Conservation (phyloP, 2,888 invertebrate genomes). For the Theretra japonica region DNA sequence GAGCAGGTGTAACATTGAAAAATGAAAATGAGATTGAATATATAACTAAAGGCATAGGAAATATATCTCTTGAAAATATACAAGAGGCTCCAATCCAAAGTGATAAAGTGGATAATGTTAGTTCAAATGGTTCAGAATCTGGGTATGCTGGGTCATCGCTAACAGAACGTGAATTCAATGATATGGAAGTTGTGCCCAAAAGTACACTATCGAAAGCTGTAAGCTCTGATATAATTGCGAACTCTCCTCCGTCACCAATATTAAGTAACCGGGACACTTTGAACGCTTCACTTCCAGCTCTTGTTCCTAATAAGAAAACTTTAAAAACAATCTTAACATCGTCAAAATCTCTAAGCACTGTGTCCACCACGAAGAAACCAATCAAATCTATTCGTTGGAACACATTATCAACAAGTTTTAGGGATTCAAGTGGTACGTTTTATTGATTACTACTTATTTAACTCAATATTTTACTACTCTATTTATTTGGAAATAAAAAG, state of each 20-base stretch:
- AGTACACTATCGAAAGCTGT: slow-evolving; percentile 3
- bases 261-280: neutral
- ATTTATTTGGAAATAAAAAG: neutral
- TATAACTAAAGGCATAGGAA: slow-evolving; percentile 47
- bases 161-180: slow-evolving; percentile 16
- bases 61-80: slow-evolving; percentile 46
- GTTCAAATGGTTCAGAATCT: slow-evolving; percentile 30
- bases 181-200: slow-evolving; percentile 4
- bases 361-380: slow-evolving; percentile 50
- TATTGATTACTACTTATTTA: neutral
- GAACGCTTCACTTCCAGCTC: slow-evolving; percentile 6
- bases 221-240: slow-evolving; percentile 17
- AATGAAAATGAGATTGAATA: slow-evolving; percentile 42
- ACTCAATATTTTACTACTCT: neutral
- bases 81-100: slow-evolving; percentile 43
- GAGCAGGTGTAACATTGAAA: slow-evolving; percentile 35
- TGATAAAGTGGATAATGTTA: slow-evolving; percentile 30
- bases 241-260: slow-evolving; percentile 7
- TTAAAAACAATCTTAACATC: slow-evolving; percentile 46
- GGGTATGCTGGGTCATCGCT: slow-evolving; percentile 27
- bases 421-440: slow-evolving; percentile 35
- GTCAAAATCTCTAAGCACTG: slow-evolving; percentile 57
- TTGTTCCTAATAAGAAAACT: slow-evolving; percentile 22
- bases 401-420: slow-evolving; percentile 50
- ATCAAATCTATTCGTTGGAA: slow-evolving; percentile 68